phyloP scores from a whole-genome alignment of 2,888 invertebrate genomes.

The Pheosia tremula region DNA sequence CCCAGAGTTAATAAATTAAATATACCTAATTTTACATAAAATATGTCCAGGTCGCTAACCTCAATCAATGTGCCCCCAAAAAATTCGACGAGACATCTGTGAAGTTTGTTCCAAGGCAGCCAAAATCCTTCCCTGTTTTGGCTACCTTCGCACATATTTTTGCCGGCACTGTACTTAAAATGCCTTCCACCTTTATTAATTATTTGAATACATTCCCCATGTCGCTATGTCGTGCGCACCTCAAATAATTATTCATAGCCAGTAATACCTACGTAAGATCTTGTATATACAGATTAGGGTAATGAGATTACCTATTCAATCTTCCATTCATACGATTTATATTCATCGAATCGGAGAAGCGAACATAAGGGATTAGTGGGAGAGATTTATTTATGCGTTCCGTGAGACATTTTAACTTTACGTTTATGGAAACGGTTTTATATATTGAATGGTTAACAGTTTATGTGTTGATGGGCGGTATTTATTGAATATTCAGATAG shows the following conservation, averaged over 20 bases:
- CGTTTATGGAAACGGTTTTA: conserved; percentile 7
- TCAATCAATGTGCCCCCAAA: no score
- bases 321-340: conserved; percentile 49
- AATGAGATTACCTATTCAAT: conserved; percentile 50
- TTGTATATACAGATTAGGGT: conserved; percentile 45
- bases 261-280: conserved; percentile 17
- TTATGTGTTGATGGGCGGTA: background rate
- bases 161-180: background rate
- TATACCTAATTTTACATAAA: no score
- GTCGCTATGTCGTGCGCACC: background rate
- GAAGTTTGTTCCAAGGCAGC: no score
- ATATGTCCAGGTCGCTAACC: no score
- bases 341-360: conserved; percentile 49
- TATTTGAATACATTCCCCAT: conserved; percentile 11
- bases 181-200: background rate
- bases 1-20: no score
- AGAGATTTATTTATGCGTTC: conserved; percentile 34
- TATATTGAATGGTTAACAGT: conserved; percentile 11
- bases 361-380: conserved; percentile 41
- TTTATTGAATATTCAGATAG: no score
- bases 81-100: no score
- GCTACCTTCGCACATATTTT: no score
- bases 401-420: conserved; percentile 16
- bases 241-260: conserved; percentile 24
- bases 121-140: no score